These are phyloP conservation scores for Chrysopilus asiliformis DNA, from an alignment of 2,888 invertebrate genomes.

Conservation along the genomic window DNA sequence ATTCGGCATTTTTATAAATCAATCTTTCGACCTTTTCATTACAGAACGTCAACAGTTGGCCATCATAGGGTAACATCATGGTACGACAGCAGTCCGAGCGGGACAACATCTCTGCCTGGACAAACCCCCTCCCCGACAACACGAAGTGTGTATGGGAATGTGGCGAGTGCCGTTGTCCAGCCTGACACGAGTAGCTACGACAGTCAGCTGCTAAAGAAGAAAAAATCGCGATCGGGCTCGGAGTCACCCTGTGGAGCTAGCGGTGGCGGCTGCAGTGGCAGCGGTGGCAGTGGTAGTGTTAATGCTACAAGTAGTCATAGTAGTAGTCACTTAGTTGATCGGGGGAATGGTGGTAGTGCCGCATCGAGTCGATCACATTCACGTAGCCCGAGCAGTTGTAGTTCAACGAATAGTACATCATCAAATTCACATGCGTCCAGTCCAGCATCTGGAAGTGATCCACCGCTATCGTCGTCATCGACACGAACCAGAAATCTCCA, in stretches of 20 bases:
- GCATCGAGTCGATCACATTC: conserved; percentile 43
- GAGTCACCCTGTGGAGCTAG: conserved; percentile 37
- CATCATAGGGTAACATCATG: conserved; percentile 33
- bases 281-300: conserved; percentile 31
- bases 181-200: conserved; percentile 21
- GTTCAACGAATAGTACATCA: conserved; percentile 34
- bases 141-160: conserved; percentile 30
- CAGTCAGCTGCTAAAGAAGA: conserved; percentile 25
- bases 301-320: conserved; percentile 21
- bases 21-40: conserved; percentile 3
- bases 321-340: conserved; percentile 19
- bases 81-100: conserved; percentile 34
- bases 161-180: conserved; percentile 23
- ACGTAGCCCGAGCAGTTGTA: conserved; percentile 37
- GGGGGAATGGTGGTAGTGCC: conserved; percentile 34
- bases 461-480: conserved; percentile 19
- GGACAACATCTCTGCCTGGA: conserved; percentile 18
- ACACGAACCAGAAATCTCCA: conserved; percentile 38
- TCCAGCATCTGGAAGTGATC: conserved; percentile 31
- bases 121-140: conserved; percentile 19
- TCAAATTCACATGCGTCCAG: conserved; percentile 36
- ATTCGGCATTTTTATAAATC: no score
- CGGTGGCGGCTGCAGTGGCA: conserved; percentile 13
- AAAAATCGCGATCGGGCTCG: conserved; percentile 39
- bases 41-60: conserved; percentile 22